A percentile compares a stretch with the other conserved stretches of the same genome.
Conservation (phyloP, 2,888 invertebrate species). For the Drosophila nigricruria region DNA sequence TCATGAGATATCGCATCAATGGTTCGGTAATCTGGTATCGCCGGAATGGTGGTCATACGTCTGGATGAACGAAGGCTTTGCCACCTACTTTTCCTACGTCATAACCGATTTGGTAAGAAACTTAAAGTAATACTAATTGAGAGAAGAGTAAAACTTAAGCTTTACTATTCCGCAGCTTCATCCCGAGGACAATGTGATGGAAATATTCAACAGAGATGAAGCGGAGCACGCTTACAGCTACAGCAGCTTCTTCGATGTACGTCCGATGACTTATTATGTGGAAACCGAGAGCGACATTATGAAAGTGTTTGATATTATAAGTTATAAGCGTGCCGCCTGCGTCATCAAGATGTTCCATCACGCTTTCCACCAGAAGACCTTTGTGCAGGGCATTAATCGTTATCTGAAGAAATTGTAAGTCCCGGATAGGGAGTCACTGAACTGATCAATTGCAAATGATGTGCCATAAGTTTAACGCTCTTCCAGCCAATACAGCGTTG, state of each 20-base stretch:
- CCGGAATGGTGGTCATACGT: constrained; percentile 90
- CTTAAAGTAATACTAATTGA: no score
- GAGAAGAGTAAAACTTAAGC: background rate
- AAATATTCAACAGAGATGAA: constrained; percentile 86
- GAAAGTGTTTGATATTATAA: constrained; percentile 87
- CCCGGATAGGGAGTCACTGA: constrained; percentile 36
- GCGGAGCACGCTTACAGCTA: constrained; percentile 76
- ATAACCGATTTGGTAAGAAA: constrained; percentile 78
- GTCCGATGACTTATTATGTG: constrained; percentile 82
- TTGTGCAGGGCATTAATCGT: constrained; percentile 73
- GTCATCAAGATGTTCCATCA: constrained; percentile 84
- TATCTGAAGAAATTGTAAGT: constrained; percentile 84
- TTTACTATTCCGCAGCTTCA: constrained; percentile 86
- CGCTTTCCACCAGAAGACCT: constrained; percentile 81
- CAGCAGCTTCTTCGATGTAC: constrained; percentile 73
- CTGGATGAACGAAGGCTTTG: constrained; percentile 92
- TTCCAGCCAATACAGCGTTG: constrained; percentile 82
- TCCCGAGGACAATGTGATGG: constrained; percentile 88
- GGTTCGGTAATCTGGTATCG: constrained; percentile 92
- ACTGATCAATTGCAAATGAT: constrained; percentile 81
- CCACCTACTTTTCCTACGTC: constrained; percentile 85
- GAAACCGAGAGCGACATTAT: constrained; percentile 80
- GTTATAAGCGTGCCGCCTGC: constrained; percentile 87
- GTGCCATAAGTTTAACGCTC: constrained; percentile 72
- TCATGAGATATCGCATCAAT: constrained; percentile 90